Base-by-base conservation (phyloP, 2,888 invertebrate genomes). In the Aphidoletes aphidimyza region DNA sequence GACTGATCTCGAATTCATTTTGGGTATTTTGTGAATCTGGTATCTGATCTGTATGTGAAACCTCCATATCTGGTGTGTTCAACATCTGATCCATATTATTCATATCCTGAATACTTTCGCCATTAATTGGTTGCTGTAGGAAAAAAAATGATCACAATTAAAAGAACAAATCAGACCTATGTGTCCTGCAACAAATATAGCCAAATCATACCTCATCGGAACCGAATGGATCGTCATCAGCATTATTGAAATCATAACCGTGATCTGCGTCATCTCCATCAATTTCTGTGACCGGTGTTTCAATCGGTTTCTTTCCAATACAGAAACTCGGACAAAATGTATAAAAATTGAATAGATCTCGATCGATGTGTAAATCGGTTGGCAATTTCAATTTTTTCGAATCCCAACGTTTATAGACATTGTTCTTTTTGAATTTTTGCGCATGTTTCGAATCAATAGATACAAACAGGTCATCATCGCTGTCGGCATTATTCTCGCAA, bases 191-290 rank as follows among this genome's bases (percentile, higher is more conserved):
- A 30, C n/a, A n/a, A n/a, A n/a, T n/a, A n/a, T n/a, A n/a, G n/a
- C n/a, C n/a, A n/a, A n/a, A n/a, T n/a, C n/a, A n/a, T n/a, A n/a
- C n/a, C n/a, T n/a, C n/a, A n/a, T 92, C 90, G 87, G 92, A 92
- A 87, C 93, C 90, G 86, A 92, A 92, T 45, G 89, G n/a, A n/a
- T n/a, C 89, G 22, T 88, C 78, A 19, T 37, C 81, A 17, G 39
- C 37, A 83, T 83, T n/a, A n/a, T n/a, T 88, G 0, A 89, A 88
- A 30, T 89, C 89, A 69, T 89, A n/a, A n/a, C n/a, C n/a, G n/a
- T n/a, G n/a, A n/a, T n/a, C n/a, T n/a, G n/a, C n/a, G n/a, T n/a
- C n/a, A n/a, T n/a, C n/a, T n/a, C n/a, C n/a, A n/a, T n/a, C n/a
- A n/a, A n/a, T n/a, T n/a, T n/a, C n/a, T n/a, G n/a, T 90, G 84